Evolutionary conservation across 2,888 invertebrate species (phyloP), one percentile per base, ranked within the genome.

Genomic region (Protonemura montana): DNA sequence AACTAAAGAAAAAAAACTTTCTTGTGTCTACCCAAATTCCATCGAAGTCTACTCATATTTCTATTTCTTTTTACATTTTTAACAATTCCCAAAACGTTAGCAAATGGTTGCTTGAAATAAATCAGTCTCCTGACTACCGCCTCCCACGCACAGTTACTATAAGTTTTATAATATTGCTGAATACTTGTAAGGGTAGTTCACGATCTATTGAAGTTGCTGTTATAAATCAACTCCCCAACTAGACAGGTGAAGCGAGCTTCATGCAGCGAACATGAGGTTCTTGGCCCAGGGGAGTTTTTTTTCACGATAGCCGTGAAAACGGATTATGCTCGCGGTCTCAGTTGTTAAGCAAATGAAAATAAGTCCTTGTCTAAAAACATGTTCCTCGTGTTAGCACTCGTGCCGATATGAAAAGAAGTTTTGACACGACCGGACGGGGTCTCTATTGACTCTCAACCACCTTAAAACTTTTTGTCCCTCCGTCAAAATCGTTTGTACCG

Each of bases 211-310:
- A 13, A 59, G 13, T 59, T 59, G 59, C 21, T 59, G 59, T 28
- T 81, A 81, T 81, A 81, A 30, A 81, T 81, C 30, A 78, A 81
- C 81, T 81, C 81, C 7, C 7, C 81, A 81, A 81, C 30, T 30
- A 81, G 30, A 81, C 81, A 29, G 81, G 81, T 81, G 30, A 81
- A 81, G 30, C 81, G 81, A 35, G 35, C 35, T 28, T 28, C 81
- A 21, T 29, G 81, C 30, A 27, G 29, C 29, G 27, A 28, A 28
- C 81, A 28, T 27, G 21, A 21, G 28, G 27, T 28, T 78, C 27
- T 29, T 29, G 29, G 81, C 29, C 81, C 81, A 28, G 59, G 59
- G 59, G 59, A 59, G 16, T 59, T 10, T 59, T 59, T 30, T n/a
- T n/a, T 0, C 81, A 30, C 30, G 28, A 81, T 81, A 81, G 30